Evolutionary conservation across 2,888 invertebrate genomes (phyloP).

Genomic region (Mechanitis messenoides): DNA sequence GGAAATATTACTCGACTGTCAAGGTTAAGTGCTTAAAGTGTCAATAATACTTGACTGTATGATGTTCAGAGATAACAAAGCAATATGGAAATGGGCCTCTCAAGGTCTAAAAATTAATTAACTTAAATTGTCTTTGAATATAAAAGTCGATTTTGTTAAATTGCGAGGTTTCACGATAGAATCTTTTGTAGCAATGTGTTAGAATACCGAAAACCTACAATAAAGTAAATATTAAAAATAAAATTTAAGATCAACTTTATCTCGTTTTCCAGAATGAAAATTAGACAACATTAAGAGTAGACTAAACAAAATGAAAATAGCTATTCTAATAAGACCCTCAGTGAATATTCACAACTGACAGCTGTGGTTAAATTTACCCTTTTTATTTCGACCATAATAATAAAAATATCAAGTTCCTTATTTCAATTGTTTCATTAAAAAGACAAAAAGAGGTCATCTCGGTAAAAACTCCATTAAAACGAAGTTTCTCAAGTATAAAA

Average conservation of each 20-base stretch:
- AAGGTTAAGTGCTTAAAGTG: constrained; percentile 34
- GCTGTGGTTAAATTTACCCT: constrained; percentile 8
- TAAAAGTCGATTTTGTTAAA: constrained; percentile 28
- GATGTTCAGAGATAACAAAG: constrained; percentile 33
- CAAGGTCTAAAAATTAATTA: constrained; percentile 26
- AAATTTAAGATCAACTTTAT: background rate
- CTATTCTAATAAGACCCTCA: background rate
- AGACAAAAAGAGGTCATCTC: constrained; percentile 28
- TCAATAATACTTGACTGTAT: constrained; percentile 27
- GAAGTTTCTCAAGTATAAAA: constrained; percentile 30
- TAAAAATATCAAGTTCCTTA: constrained; percentile 19
- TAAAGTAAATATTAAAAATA: background rate
- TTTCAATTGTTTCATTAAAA: constrained; percentile 28
- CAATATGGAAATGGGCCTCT: constrained; percentile 29
- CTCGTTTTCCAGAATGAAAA: background rate
- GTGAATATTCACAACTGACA: background rate
- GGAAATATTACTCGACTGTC: constrained; percentile 15
- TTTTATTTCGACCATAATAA: constrained; percentile 12
- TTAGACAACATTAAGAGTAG: too few relatives aligned
- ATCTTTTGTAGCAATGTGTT: constrained; percentile 17
- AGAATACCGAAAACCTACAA: background rate
- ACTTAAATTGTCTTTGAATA: constrained; percentile 22
- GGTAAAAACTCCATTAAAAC: constrained; percentile 32
- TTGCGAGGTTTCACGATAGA: constrained; percentile 13
- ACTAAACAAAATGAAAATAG: background rate